A percentile compares a stretch with the other conserved stretches of the same genome.
These are phyloP conservation scores for Chauna torquata DNA, from an alignment of 2,113 vertebrate genomes.

Conservation along the genomic window DNA sequence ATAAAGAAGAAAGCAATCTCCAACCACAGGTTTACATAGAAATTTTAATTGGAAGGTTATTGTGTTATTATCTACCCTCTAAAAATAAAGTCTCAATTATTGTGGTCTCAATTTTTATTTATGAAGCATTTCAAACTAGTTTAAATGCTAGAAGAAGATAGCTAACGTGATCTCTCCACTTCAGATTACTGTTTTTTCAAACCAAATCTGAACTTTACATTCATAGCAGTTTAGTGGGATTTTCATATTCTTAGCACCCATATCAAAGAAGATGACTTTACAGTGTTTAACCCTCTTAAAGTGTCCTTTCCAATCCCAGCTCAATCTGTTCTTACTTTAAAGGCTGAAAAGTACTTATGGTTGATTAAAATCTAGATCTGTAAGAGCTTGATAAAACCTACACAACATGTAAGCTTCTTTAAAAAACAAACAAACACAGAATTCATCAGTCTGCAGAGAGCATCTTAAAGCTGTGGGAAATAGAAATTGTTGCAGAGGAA, in stretches of 20 bases:
- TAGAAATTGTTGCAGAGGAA: background rate
- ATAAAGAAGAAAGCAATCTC: background rate
- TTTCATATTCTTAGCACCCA: background rate
- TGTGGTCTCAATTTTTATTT: background rate
- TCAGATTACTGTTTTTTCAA: background rate
- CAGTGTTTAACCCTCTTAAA: conserved; percentile 34
- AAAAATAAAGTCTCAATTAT: background rate
- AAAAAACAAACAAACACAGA: background rate
- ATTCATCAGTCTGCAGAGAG: background rate
- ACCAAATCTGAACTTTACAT: background rate
- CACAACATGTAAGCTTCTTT: conserved; percentile 33
- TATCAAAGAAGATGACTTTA: background rate
- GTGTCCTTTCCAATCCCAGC: background rate
- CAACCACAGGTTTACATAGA: background rate
- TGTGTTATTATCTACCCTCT: background rate
- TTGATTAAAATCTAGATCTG: conserved; percentile 62
- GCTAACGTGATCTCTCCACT: background rate
- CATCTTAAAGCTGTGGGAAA: background rate
- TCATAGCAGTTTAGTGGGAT: background rate
- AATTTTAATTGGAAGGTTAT: background rate
- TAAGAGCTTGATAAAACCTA: conserved; percentile 13
- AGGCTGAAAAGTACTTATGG: background rate
- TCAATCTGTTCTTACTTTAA: conserved; percentile 34
- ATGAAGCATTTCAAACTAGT: background rate
- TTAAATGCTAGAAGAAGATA: background rate